Percentiles rank a stretch among this genome's conserved stretches.
Conservation (phyloP, 1,140 invertebrate genomes). For the Solenopsis invicta region DNA sequence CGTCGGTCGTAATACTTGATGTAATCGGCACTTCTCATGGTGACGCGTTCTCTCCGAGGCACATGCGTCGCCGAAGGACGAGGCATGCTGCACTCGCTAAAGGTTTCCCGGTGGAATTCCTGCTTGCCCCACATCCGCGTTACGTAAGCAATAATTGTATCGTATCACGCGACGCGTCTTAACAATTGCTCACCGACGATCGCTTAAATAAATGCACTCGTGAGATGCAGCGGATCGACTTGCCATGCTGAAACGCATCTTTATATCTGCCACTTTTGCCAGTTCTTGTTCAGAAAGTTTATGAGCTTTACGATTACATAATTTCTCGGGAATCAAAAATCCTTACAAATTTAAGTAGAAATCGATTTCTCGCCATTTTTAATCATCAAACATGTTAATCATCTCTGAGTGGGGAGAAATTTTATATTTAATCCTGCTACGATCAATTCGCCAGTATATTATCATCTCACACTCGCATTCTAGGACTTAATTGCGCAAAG, state of each 20-base stretch:
- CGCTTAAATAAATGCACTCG: conserved; percentile 1
- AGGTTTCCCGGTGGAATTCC: conserved; percentile 29
- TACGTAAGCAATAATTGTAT: conserved; percentile 58
- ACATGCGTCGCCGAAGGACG: not conserved
- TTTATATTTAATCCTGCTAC: not conserved
- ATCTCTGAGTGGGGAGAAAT: not conserved
- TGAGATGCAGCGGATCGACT: not conserved
- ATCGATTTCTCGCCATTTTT: not conserved
- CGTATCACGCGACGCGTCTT: conserved; percentile 35
- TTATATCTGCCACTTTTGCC: not conserved
- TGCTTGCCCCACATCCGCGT: conserved; percentile 34
- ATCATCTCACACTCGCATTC: not conserved
- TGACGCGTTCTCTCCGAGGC: not conserved
- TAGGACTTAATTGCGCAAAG: too few species aligned
- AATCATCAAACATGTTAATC: not conserved
- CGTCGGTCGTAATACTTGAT: not conserved
- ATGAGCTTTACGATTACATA: not conserved
- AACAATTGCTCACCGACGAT: conserved; percentile 34
- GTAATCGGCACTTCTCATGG: not conserved
- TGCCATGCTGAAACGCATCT: not conserved
- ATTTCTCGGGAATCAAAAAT: not conserved
- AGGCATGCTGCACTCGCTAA: not conserved
- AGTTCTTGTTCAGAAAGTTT: not conserved
- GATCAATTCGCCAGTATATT: not conserved
- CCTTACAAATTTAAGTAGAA: not conserved